Evolutionary conservation across 53 echinoderm and acorn worm species (phyloP).

Genomic region (Echinometra lucunter): DNA sequence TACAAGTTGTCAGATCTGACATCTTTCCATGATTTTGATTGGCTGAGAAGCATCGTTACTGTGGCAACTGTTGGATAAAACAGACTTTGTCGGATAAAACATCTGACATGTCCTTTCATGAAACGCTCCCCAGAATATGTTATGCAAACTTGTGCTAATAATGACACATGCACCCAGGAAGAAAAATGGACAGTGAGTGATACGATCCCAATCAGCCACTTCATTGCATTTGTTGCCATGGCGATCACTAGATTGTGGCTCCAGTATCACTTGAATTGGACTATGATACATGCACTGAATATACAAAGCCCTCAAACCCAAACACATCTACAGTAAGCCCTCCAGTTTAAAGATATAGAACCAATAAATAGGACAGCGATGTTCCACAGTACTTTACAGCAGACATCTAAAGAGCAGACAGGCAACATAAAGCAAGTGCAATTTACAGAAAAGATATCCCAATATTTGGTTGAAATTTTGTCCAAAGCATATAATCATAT

Average conservation of each 20-base stretch:
- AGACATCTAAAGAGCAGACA: too few species aligned
- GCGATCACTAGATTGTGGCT: not conserved
- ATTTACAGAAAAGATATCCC: too few species aligned
- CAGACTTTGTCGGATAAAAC: too few species aligned
- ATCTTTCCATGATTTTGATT: too few species aligned
- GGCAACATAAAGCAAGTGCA: too few species aligned
- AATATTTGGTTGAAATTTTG: too few species aligned
- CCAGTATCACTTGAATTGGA: not conserved
- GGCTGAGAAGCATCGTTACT: too few species aligned
- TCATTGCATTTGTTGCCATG: slow-evolving; percentile 28
- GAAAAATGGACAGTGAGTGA: slow-evolving; percentile 22
- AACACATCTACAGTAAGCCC: not conserved
- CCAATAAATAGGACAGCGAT: not conserved
- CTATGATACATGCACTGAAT: not conserved
- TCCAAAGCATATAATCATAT: too few species aligned
- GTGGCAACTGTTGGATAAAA: too few species aligned
- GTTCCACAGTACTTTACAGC: not conserved
- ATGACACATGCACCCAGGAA: slow-evolving; percentile 34
- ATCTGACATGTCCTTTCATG: too few species aligned
- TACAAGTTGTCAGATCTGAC: too few species aligned
- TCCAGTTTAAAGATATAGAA: not conserved
- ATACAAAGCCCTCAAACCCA: too few species aligned
- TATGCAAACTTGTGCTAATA: slow-evolving; percentile 25
- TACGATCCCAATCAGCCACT: slow-evolving; percentile 35
- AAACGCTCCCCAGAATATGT: not conserved